These are phyloP conservation scores for Antedon mediterranea DNA, from an alignment of 53 echinoderm and acorn worm genomes.

Conservation along the genomic window DNA sequence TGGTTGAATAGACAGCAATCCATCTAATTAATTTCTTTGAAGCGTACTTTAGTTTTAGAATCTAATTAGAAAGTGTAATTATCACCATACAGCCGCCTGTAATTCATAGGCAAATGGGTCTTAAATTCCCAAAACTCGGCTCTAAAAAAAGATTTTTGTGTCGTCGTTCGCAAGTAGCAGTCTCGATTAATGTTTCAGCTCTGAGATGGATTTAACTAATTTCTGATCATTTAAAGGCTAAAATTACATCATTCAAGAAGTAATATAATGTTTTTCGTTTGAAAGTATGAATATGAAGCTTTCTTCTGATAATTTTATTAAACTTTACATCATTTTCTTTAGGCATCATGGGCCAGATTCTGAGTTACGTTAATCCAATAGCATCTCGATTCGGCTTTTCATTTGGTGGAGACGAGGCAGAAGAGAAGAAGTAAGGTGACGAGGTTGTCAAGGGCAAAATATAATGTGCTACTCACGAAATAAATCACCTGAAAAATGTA, in stretches of 20 bases:
- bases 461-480: not conserved
- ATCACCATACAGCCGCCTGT: not conserved
- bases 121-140: not conserved
- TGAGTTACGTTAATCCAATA: slow-evolving; percentile 60
- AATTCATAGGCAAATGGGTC: not conserved
- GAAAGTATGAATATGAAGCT: no score
- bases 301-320: slow-evolving; percentile 4
- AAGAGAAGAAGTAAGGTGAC: not conserved
- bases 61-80: not conserved
- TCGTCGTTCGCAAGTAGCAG: not conserved
- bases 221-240: not conserved
- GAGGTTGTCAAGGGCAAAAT: not conserved
- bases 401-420: not conserved
- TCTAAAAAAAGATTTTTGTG: not conserved
- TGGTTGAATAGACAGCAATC: not conserved
- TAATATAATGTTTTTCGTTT: no score
- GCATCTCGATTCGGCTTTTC: slow-evolving; percentile 11
- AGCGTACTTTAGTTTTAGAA: not conserved
- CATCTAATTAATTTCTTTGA: not conserved
- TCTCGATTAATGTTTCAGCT: not conserved
- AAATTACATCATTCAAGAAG: not conserved
- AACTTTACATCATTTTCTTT: slow-evolving; percentile 12
- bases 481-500: not conserved
- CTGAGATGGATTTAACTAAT: not conserved
- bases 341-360: slow-evolving; percentile 45